Evolutionary conservation across 2,797 vertebrate species (phyloP).

Genomic region (Acrossocheilus wenchowensis): DNA sequence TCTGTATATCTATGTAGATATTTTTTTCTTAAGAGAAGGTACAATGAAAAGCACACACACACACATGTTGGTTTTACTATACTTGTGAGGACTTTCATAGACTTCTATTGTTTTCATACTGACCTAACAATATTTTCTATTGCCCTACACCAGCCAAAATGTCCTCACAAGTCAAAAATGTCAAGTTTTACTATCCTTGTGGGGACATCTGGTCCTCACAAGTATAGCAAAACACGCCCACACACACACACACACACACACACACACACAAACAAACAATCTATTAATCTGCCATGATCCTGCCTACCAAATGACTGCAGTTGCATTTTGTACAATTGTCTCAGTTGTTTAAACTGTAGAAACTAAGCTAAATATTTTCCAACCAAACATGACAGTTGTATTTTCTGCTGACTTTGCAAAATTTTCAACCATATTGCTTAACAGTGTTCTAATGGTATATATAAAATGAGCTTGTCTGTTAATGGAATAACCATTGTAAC

Average conservation of each 20-base stretch:
- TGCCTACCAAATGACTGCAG: neutral
- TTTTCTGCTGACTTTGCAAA: neutral
- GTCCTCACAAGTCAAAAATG: too few relatives aligned
- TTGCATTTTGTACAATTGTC: neutral
- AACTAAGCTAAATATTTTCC: neutral
- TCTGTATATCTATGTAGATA: neutral
- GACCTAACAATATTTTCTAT: too few relatives aligned
- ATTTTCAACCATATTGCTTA: neutral
- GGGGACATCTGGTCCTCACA: too few relatives aligned
- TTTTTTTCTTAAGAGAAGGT: neutral
- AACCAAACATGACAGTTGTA: neutral
- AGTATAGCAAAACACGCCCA: too few relatives aligned
- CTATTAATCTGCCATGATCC: constrained; percentile 6
- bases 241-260: too few relatives aligned
- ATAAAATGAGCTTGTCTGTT: neutral
- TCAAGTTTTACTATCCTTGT: too few relatives aligned
- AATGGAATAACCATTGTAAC: neutral
- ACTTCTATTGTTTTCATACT: too few relatives aligned
- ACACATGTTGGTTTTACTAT: too few relatives aligned
- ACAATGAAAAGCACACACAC: neutral
- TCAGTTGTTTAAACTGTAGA: neutral
- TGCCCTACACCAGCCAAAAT: too few relatives aligned
- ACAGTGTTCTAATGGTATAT: neutral
- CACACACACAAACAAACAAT: neutral
- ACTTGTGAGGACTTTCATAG: too few relatives aligned